Evolutionary conservation across 2,797 vertebrate species (phyloP).

Genomic region (Falco novaeseelandiae): DNA sequence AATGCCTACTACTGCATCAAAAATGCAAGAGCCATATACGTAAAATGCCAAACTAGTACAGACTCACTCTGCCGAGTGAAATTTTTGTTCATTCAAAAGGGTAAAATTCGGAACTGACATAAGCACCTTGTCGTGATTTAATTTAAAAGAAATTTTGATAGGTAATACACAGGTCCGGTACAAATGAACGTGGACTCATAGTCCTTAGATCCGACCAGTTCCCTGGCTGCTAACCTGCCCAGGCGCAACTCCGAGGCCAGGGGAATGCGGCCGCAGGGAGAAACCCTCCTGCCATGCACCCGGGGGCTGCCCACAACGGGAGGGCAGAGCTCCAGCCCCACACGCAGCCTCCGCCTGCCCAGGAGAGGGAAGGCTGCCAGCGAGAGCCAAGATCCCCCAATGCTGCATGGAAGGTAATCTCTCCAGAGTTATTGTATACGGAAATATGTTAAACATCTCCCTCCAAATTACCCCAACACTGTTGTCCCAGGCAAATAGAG

Average conservation of each 20-base stretch:
- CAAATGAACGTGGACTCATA: not conserved
- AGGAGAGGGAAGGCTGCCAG: not conserved
- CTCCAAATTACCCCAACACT: not conserved
- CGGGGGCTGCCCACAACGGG: not conserved
- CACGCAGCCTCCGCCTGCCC: not conserved
- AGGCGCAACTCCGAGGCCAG: not conserved
- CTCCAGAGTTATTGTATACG: not conserved
- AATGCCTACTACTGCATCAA: not conserved
- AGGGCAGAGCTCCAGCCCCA: not conserved
- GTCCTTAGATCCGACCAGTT: fast-evolving
- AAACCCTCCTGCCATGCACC: not conserved
- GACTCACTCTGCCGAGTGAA: not conserved
- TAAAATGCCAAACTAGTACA: not conserved
- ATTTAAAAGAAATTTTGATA: not conserved
- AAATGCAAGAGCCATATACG: not conserved
- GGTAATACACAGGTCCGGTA: fast-evolving
- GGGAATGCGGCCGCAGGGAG: fast-evolving
- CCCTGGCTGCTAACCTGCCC: not conserved
- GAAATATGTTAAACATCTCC: not conserved
- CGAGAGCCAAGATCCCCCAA: not conserved
- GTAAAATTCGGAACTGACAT: not conserved
- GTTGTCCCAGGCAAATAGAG: not conserved
- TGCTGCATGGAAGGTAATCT: not conserved
- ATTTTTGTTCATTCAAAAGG: not conserved
- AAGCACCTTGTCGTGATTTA: not conserved